These are phyloP conservation scores for Itoplectis maculator DNA, from an alignment of 2,888 invertebrate species.

Conservation along the genomic window DNA sequence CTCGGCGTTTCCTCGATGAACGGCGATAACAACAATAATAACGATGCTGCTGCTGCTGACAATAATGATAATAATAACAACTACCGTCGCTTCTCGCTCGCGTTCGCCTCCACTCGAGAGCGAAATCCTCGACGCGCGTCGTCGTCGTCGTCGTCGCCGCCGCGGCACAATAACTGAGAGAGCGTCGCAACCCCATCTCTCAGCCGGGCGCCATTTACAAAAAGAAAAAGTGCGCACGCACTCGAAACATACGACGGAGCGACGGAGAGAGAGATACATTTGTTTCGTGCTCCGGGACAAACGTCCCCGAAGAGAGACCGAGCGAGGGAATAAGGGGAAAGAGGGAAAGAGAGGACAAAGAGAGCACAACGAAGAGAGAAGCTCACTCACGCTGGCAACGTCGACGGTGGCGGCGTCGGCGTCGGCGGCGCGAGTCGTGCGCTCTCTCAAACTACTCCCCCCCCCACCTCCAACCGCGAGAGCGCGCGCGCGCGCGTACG, in stretches of 20 bases:
- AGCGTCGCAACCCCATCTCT: slow-evolving; percentile 74
- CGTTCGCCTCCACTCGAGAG: slow-evolving; percentile 4
- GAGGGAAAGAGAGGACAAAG: slow-evolving; percentile 3
- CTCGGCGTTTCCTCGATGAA: neutral
- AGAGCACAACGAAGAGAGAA: slow-evolving; percentile 3
- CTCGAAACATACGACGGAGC: neutral
- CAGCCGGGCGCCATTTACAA: slow-evolving; percentile 79
- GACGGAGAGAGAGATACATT: neutral
- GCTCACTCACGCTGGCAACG: slow-evolving; percentile 72
- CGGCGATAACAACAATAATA: neutral
- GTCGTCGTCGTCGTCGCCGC: neutral
- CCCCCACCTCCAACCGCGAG: too few relatives aligned
- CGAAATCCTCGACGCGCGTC: slow-evolving; percentile 21
- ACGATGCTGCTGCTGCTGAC: too few relatives aligned
- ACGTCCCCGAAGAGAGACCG: too few relatives aligned
- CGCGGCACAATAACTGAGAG: slow-evolving; percentile 51
- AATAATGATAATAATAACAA: neutral
- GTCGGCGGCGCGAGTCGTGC: slow-evolving; percentile 58
- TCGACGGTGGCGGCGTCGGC: slow-evolving; percentile 71
- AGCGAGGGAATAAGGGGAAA: too few relatives aligned
- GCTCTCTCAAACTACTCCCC: slow-evolving; percentile 65
- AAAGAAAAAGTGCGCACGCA: slow-evolving; percentile 60
- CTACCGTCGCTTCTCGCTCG: neutral
- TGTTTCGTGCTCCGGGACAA: too few relatives aligned
- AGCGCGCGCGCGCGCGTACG: too few relatives aligned